Conservation (phyloP, 2,888 invertebrate species). For the Agriotes lineatus region DNA sequence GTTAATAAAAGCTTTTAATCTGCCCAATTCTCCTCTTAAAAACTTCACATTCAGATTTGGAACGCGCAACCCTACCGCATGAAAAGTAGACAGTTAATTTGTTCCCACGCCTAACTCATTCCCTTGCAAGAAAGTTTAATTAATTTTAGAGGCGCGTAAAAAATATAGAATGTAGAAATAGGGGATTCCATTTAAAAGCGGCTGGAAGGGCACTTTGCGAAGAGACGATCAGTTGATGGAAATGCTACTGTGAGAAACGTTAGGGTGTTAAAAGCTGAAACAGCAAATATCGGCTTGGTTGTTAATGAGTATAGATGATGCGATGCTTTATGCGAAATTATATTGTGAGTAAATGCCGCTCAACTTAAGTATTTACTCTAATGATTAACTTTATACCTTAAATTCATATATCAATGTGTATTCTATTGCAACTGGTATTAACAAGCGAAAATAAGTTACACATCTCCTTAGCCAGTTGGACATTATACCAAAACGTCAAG, state of each 20-base stretch:
- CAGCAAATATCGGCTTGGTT: too few species aligned
- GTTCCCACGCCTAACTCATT: conserved; percentile 21
- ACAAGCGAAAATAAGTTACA: too few species aligned
- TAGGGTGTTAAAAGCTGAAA: too few species aligned
- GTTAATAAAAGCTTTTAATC: conserved; percentile 6
- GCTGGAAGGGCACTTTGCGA: background rate
- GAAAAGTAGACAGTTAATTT: conserved; percentile 31
- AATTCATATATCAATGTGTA: too few species aligned
- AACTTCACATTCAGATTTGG: conserved; percentile 23
- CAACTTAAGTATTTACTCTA: too few species aligned
- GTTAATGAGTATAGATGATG: too few species aligned
- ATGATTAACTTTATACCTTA: too few species aligned
- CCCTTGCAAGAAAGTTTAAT: conserved; percentile 27
- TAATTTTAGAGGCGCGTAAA: conserved; percentile 26
- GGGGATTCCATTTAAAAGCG: conserved; percentile 12
- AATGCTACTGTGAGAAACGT: background rate
- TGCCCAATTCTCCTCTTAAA: conserved; percentile 11
- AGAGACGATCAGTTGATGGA: background rate
- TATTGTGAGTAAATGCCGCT: too few species aligned
- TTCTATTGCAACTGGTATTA: too few species aligned
- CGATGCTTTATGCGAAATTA: too few species aligned
- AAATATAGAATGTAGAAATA: conserved; percentile 20
- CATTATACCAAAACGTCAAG: too few species aligned
- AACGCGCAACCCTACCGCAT: conserved; percentile 18
- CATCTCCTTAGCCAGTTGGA: too few species aligned